These are phyloP conservation scores for Pammene aurita DNA, from an alignment of 2,888 invertebrate genomes.

Conservation along the genomic window DNA sequence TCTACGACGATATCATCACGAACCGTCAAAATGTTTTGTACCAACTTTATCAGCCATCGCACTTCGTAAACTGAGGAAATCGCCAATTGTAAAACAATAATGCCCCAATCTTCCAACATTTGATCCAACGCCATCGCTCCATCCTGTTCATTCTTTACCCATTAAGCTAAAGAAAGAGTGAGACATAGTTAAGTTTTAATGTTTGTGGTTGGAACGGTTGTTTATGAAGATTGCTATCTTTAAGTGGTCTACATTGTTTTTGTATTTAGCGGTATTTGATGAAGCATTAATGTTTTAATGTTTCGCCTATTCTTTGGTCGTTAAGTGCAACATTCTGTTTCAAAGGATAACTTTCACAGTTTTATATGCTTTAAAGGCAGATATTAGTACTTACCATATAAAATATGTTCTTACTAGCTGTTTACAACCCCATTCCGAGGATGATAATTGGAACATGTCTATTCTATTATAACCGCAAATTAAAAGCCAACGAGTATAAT, in stretches of 20 bases:
- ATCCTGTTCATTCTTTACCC: constrained; percentile 18
- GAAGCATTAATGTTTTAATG: constrained; percentile 33
- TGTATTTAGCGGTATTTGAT: constrained; percentile 40
- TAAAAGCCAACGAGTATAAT: background rate
- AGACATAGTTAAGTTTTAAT: constrained; percentile 24
- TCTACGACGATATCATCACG: constrained; percentile 50
- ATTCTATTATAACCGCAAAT: background rate
- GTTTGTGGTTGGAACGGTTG: constrained; percentile 32
- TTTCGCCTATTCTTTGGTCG: constrained; percentile 19
- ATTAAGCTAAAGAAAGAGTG: background rate
- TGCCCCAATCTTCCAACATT: constrained; percentile 52
- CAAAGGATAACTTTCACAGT: background rate
- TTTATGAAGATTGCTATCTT: constrained; percentile 52
- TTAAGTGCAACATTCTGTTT: constrained; percentile 3
- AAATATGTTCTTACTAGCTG: constrained; percentile 4
- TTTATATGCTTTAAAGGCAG: background rate
- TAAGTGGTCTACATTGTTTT: constrained; percentile 46
- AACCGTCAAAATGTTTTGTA: constrained; percentile 76
- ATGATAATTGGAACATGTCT: background rate
- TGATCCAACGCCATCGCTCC: constrained; percentile 41
- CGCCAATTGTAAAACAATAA: constrained; percentile 76
- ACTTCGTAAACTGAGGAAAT: constrained; percentile 76
- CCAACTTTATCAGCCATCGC: constrained; percentile 70
- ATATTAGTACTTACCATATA: background rate
- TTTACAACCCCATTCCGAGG: background rate